A percentile compares a stretch with the other conserved stretches of the same genome.
Conservation (phyloP, 2,113 vertebrate genomes). For the Leucopternis melanops region DNA sequence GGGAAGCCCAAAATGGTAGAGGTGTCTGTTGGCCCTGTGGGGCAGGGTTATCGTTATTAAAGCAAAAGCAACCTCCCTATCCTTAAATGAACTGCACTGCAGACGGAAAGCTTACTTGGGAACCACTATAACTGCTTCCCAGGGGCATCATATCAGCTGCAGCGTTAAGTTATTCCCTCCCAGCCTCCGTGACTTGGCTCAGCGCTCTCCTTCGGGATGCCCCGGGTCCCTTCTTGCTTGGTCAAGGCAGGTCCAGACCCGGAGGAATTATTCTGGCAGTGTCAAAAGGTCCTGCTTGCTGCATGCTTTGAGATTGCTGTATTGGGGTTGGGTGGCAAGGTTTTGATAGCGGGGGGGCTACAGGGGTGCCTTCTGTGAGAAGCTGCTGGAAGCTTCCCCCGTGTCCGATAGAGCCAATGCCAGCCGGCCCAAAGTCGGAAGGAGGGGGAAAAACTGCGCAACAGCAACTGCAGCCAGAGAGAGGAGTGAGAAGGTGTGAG, state of each 20-base stretch:
- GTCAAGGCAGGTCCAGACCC: background rate
- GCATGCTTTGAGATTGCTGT: background rate
- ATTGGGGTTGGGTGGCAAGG: background rate
- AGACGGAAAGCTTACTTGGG: background rate
- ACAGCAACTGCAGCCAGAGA: too few relatives aligned
- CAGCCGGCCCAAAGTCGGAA: background rate
- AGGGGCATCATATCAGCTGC: background rate
- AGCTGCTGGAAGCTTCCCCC: background rate
- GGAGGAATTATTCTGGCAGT: background rate
- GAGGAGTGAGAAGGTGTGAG: too few relatives aligned
- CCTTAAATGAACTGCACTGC: background rate
- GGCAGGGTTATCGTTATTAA: background rate
- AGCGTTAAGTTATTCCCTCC: background rate
- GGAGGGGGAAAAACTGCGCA: too few relatives aligned
- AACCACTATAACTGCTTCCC: background rate
- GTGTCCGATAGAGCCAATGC: background rate
- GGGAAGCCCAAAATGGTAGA: background rate
- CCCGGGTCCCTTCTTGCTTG: background rate
- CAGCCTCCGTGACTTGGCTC: background rate
- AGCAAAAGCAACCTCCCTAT: background rate
- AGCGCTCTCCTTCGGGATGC: background rate
- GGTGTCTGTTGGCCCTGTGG: background rate
- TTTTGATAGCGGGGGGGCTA: background rate
- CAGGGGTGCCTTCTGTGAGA: background rate
- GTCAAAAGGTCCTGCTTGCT: background rate